Conservation (phyloP, 1,140 invertebrate genomes). For the Papilio dardanus region DNA sequence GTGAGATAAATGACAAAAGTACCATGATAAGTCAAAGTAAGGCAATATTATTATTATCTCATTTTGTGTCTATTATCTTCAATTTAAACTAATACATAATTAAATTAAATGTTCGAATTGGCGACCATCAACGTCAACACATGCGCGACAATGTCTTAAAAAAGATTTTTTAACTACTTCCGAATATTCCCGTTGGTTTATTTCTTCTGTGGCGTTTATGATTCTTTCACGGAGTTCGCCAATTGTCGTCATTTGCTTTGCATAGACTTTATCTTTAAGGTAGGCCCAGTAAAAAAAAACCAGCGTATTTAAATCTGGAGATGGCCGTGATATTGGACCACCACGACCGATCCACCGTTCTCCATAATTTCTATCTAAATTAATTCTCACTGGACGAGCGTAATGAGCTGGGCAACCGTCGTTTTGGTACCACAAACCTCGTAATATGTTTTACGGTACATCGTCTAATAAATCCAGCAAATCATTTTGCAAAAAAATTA, state of each 20-base stretch:
- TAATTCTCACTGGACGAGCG: background rate
- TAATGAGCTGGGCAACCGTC: too few species aligned
- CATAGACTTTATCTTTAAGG: slow-evolving; percentile 44
- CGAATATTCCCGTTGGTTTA: slow-evolving; percentile 30
- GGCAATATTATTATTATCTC: too few species aligned
- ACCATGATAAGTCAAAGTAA: too few species aligned
- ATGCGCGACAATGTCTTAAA: slow-evolving; percentile 37
- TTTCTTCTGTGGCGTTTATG: slow-evolving; percentile 25
- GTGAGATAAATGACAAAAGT: too few species aligned
- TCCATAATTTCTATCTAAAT: too few species aligned
- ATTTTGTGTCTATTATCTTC: too few species aligned
- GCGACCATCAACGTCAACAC: background rate
- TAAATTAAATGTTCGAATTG: slow-evolving; percentile 20
- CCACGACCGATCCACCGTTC: too few species aligned
- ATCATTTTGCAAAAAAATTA: slow-evolving; percentile 50
- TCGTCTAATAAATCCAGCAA: too few species aligned
- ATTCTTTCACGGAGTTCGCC: slow-evolving; percentile 41
- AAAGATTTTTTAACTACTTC: slow-evolving; percentile 34
- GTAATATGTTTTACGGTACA: too few species aligned
- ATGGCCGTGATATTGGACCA: too few species aligned
- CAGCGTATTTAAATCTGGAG: slow-evolving; percentile 43
- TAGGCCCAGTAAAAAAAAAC: slow-evolving; percentile 46
- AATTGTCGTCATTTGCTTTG: slow-evolving; percentile 44
- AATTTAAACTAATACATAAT: too few species aligned
- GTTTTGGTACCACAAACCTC: too few species aligned